Evolutionary conservation across 2,888 invertebrate species (phyloP), one percentile per base, ranked within the genome.

Genomic region (Linnaemya tessellans): DNA sequence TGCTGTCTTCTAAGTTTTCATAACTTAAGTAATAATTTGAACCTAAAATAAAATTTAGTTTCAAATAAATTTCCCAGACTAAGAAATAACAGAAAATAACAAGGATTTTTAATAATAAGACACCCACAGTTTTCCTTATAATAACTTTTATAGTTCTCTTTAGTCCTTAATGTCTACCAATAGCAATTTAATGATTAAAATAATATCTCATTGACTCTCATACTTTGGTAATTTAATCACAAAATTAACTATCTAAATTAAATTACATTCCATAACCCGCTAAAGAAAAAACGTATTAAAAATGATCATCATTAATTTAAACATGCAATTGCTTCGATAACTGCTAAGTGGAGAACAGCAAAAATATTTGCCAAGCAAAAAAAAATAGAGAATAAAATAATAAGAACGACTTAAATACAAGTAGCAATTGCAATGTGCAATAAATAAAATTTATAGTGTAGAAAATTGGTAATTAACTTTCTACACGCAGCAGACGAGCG

Each of bases 371-470:
- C 46, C 49, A 74, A 49, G 22, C 18, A n/a, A 9, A 58, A 65
- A 2, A 51, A 46, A 22, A 20, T 43, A 73, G 41, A 22, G 8
- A 51, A 51, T 20, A 35, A 46, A 51, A 68, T 54, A 46, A 43
- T 30, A 73, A 41, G 7, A 46, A 43, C 77, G 18, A n/a, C 35
- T 51, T 54, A 56, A 80, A 18, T 46, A 60, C 49, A 43, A 62
- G 75, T 2, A 80, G 65, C 65, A 83, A 83, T 83, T 84, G 84
- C 87, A 88, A 88, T 87, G 87, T 86, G 86, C 84, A 88, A 89
- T 88, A 89, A 89, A 88, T 88, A 87, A 89, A 91, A 89, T 89
- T 90, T 90, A 91, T 89, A 88, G 89, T 82, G 88, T 88, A 88
- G 89, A 89, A 90, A 90, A 90, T 90, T 89, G 89, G 88, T 88